Conservation (phyloP, 2,888 invertebrate species). For the Gymnosoma rotundatum region DNA sequence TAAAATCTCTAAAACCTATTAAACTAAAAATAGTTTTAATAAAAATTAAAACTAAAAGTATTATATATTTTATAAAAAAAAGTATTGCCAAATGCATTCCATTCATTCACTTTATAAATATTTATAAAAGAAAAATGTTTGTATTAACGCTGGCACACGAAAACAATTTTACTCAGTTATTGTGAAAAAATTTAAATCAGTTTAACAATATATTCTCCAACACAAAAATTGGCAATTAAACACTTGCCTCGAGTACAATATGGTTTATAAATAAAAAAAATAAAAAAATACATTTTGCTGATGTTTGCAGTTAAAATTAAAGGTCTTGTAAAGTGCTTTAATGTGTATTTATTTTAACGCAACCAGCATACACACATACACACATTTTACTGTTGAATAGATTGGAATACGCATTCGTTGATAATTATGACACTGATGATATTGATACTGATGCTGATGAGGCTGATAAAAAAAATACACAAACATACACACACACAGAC, state of each 20-base stretch:
- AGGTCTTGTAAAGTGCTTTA: constrained; percentile 28
- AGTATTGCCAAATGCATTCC: too few species aligned
- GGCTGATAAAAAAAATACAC: constrained; percentile 8
- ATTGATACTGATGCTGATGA: constrained; percentile 32
- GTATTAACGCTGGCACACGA: too few species aligned
- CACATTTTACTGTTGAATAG: neutral
- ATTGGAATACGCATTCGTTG: constrained; percentile 15
- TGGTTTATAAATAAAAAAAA: neutral
- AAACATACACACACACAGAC: too few species aligned
- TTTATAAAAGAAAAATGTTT: too few species aligned
- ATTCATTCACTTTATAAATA: too few species aligned
- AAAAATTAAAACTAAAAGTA: neutral
- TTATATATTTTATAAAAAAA: neutral
- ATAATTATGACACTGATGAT: constrained; percentile 32
- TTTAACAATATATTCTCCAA: neutral
- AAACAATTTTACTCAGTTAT: neutral
- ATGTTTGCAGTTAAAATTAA: constrained; percentile 62
- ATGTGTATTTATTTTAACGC: constrained; percentile 17
- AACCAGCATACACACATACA: neutral
- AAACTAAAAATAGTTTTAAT: too few species aligned
- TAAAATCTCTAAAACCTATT: too few species aligned
- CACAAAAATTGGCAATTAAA: neutral
- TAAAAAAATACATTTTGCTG: constrained; percentile 24
- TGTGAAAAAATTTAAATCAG: neutral
- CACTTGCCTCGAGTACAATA: constrained; percentile 8